A percentile compares a stretch with the other conserved stretches of the same genome.
Evolutionary conservation across 2,113 vertebrate genomes (phyloP).

Genomic region (Zosterops japonicus): DNA sequence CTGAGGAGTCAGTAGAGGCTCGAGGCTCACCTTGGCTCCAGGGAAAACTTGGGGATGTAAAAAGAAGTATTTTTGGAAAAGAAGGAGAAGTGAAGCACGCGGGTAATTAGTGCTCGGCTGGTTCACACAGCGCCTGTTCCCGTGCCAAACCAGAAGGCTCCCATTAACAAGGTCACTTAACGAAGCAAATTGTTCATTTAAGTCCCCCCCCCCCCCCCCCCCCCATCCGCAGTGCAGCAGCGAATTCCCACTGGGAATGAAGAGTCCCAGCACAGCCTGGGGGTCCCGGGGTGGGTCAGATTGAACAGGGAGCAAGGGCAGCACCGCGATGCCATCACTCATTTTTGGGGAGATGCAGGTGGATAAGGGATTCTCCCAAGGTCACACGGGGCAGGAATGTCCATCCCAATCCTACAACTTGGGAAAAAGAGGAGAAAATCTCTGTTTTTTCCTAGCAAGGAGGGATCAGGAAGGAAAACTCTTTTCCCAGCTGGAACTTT

Average conservation of each 20-base stretch:
- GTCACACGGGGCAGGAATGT: rapidly evolving
- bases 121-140: background rate
- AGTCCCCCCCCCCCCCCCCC: background rate
- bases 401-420: rapidly evolving
- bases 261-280: rapidly evolving
- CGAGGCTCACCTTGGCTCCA: background rate
- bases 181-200: slow-evolving; percentile 2
- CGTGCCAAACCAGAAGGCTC: background rate
- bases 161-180: slow-evolving; percentile 11
- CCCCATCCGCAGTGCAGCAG: background rate
- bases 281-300: rapidly evolving
- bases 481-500: background rate
- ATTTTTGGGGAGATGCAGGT: rapidly evolving
- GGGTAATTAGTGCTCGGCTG: background rate
- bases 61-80: background rate
- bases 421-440: background rate
- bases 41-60: background rate
- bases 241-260: background rate
- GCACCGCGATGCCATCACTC: rapidly evolving
- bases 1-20: background rate
- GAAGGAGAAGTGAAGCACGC: background rate
- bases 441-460: rapidly evolving
- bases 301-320: background rate
- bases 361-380: background rate
- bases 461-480: background rate